Conservation (phyloP, 37 sponge, comb jelly and placozoan genomes). For the Halisarca cf. caerulea region DNA sequence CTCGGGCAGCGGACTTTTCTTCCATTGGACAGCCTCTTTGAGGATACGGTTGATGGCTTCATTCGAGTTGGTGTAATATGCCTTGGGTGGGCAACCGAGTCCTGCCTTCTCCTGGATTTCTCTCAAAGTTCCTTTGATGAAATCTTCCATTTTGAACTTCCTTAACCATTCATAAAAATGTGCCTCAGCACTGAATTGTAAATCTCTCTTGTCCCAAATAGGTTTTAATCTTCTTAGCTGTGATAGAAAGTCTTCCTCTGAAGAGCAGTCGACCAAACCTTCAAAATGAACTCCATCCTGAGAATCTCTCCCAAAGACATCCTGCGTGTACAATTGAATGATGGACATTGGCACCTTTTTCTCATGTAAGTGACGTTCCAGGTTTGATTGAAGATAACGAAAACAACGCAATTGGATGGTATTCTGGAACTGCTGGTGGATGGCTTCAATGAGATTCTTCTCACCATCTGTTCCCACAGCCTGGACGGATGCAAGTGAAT, state of each 20-base stretch:
- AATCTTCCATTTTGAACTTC: not conserved
- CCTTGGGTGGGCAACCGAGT: slow-evolving; percentile 12
- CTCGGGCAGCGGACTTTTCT: not conserved
- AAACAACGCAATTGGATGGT: slow-evolving; percentile 23
- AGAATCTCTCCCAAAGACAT: slow-evolving; percentile 6
- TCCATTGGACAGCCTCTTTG: not conserved
- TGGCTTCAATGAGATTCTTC: slow-evolving; percentile 9
- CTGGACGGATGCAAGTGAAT: not conserved
- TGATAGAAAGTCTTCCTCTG: not conserved
- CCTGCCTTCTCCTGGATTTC: not conserved
- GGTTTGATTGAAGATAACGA: slow-evolving; percentile 10
- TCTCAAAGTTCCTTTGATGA: not conserved
- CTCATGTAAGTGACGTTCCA: no score
- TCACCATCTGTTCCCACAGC: slow-evolving; percentile 30
- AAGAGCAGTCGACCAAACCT: slow-evolving; percentile 6
- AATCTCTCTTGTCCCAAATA: slow-evolving; percentile 22
- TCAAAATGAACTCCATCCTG: not conserved
- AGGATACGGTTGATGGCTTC: slow-evolving; percentile 15
- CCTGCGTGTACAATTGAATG: not conserved
- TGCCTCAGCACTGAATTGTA: not conserved
- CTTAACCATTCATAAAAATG: slow-evolving; percentile 7
- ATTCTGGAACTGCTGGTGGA: not conserved
- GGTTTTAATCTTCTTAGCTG: not conserved
- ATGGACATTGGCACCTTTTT: no score
- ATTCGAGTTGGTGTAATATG: slow-evolving; percentile 14